Base-by-base conservation (phyloP, 2,797 vertebrate species). In the Aeoliscus strigatus region DNA sequence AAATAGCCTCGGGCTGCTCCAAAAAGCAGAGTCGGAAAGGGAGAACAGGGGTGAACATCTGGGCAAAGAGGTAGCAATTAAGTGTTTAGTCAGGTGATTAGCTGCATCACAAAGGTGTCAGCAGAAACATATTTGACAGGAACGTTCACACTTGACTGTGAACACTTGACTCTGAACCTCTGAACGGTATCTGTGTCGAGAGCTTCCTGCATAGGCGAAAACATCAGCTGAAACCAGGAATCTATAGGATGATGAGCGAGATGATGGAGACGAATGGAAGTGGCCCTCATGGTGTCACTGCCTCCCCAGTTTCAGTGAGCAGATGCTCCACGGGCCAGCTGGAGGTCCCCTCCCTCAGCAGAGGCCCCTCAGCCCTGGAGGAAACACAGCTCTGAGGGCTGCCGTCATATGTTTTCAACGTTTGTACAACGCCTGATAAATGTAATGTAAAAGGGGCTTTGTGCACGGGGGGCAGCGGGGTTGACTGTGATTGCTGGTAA, bases 1-100 rank as follows among this genome's bases (percentile, higher is more conserved):
- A 96, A 96, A 95, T 94, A 94, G 92, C 94, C 91, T 75, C 66
- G 73, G 91, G 94, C 90, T 87, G 86, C 83, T 90, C 83, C 87
- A 81, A 88, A 79, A 78, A 83, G 83, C 83, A 85, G 86, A 81
- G 83, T 72, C 76, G 78, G 49, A 64, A 49, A 60, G 67, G 70
- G 83, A 84, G 87, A 84, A 86, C 64, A 66, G 84, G 61, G 65
- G 56, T 85, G 77, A 90, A 80, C 82, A 82, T 87, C 84, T 86
- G 84, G 80, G 83, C 76, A 59, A 82, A 60, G 76, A 68, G 69
- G 64, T 56, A 75, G 60, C 78, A 77, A 78, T 85, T 75, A 80
- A 66, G 54, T 57, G 51, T 59, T 60, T 24, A 66, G 66, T 72
- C 68, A 76, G 75, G 63, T 70, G 75, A 75, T 82, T 75, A 70